Conservation (phyloP, 1,140 invertebrate genomes). For the Aleiodes sp. region DNA sequence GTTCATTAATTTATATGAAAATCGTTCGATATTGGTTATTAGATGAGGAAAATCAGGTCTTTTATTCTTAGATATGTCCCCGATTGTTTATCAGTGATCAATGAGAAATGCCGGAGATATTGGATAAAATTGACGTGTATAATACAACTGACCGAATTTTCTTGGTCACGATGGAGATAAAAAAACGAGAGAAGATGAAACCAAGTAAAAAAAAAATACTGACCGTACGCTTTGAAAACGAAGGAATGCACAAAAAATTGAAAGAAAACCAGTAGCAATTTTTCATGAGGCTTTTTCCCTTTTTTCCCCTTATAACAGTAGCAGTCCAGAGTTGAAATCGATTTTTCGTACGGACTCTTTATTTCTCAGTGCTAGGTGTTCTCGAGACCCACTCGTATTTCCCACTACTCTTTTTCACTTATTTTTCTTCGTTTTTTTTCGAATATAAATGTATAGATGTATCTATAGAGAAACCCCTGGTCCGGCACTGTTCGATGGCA, state of each 20-base stretch:
- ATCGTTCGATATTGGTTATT: background rate
- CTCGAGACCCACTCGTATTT: conserved; percentile 11
- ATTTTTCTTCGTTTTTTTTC: background rate
- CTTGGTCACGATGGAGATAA: too few relatives aligned
- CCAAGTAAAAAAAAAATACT: background rate
- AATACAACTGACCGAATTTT: background rate
- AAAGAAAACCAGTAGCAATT: conserved; percentile 20
- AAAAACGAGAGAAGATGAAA: background rate
- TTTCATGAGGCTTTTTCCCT: conserved; percentile 2
- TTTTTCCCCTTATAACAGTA: conserved; percentile 10
- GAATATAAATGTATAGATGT: background rate
- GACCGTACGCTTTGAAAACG: background rate
- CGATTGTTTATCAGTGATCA: background rate
- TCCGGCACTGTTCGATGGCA: background rate
- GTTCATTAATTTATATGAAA: background rate
- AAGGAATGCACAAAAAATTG: background rate
- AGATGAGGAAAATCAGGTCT: background rate
- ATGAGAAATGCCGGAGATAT: background rate
- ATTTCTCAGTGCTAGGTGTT: conserved; percentile 16
- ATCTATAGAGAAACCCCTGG: background rate
- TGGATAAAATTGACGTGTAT: too few relatives aligned
- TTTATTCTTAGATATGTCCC: background rate
- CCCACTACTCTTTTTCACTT: background rate
- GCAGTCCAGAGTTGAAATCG: conserved; percentile 22
- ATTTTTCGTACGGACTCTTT: conserved; percentile 25